These are phyloP conservation scores for Ictalurus furcatus DNA, from an alignment of 2,113 vertebrate species.

Conservation along the genomic window DNA sequence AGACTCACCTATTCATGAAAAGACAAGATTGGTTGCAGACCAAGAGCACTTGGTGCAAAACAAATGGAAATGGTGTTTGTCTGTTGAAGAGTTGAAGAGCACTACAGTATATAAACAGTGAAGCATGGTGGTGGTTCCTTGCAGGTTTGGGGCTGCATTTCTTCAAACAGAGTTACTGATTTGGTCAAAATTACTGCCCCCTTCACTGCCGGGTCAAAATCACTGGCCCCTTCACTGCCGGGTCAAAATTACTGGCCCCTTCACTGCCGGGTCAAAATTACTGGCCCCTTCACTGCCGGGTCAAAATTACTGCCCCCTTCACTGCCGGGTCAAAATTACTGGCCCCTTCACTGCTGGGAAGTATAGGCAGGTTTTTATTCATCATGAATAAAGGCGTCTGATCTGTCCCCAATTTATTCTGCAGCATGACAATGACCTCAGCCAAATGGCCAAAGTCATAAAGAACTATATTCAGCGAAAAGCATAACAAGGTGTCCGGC, in stretches of 20 bases:
- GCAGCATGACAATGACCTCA: background rate
- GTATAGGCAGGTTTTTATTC: background rate
- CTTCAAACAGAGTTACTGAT: background rate
- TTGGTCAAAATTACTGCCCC: no score
- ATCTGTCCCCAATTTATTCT: background rate
- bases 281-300: background rate
- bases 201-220: background rate
- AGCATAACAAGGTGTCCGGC: background rate
- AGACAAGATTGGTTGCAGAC: background rate
- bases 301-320: no score
- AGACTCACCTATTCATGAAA: background rate
- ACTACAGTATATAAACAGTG: background rate
- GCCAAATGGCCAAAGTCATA: background rate
- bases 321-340: no score
- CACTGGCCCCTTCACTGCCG: background rate
- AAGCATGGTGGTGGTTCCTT: background rate
- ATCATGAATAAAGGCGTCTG: background rate
- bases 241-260: no score
- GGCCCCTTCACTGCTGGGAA: background rate
- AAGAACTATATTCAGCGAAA: background rate
- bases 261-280: background rate
- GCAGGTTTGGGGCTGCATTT: background rate
- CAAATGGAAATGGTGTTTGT: background rate
- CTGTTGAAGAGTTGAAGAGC: background rate
- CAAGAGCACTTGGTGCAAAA: background rate